These are phyloP conservation scores for Chloroclysta siterata DNA, from an alignment of 2,888 invertebrate genomes.

Conservation along the genomic window DNA sequence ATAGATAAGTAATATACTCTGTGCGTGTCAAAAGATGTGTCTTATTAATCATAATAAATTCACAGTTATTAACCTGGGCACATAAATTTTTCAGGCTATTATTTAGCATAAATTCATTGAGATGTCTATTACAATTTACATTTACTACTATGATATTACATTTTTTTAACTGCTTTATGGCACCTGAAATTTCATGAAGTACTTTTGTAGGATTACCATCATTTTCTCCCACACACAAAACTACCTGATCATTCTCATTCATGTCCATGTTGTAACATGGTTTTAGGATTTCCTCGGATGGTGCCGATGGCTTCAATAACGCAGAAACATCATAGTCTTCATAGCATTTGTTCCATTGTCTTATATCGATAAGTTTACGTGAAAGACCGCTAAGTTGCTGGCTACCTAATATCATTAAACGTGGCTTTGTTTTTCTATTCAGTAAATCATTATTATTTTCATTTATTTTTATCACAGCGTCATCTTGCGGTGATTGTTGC, in stretches of 20 bases:
- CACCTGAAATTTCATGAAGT: conserved; percentile 8
- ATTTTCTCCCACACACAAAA: conserved; percentile 18
- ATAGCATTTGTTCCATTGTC: neutral
- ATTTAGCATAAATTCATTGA: neutral
- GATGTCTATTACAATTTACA: conserved; percentile 22
- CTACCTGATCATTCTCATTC: conserved; percentile 6
- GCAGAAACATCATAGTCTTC: conserved; percentile 5
- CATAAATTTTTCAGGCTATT: neutral
- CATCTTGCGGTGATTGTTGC: neutral
- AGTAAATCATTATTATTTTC: too few species aligned
- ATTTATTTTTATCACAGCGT: neutral
- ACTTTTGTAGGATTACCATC: conserved; percentile 10
- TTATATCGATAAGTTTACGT: neutral
- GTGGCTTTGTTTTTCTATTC: neutral
- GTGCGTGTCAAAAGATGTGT: too few species aligned
- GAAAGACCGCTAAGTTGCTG: neutral
- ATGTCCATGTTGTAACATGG: neutral
- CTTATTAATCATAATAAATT: too few species aligned
- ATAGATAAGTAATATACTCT: too few species aligned
- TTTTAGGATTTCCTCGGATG: conserved; percentile 4
- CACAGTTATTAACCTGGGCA: too few species aligned
- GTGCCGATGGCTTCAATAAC: conserved; percentile 3
- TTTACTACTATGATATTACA: conserved; percentile 14
- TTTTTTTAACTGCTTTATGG: conserved; percentile 7
- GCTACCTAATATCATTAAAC: neutral